Evolutionary conservation across 2,797 vertebrate species (phyloP), one percentile per base, ranked within the genome.

Genomic region (Clarias pachynema): DNA sequence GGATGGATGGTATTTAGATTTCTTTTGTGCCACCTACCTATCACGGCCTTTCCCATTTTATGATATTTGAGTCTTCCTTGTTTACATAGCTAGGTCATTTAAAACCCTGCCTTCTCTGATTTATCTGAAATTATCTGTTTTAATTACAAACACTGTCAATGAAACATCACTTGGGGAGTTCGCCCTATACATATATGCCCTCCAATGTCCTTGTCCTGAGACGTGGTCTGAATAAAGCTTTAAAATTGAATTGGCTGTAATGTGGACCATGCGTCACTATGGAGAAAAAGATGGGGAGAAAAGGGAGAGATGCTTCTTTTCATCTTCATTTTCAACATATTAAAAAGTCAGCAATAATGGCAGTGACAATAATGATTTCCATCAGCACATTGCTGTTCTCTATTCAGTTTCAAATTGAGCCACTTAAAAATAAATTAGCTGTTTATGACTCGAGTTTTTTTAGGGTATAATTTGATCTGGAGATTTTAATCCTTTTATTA

Each of bases 361-460:
- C 31, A 31, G 40, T 84, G 62, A 83, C 85, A 18, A 77, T 89
- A 89, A 91, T 89, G 84, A 85, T 83, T 77, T 88, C 79, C 74
- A 77, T 79, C 73, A 81, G 57, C 31, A 37, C 29, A 7, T 37
- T 29, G 63, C 40, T 53, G 29, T 59, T 31, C 12, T 65, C 34
- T 59, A 53, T 87, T 91, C 87, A 65, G 9, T 65, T 88, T 75
- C 84, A 87, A 91, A 89, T 87, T 60, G 82, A 91, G 89, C 86
- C 87, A 77, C 65, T 91, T 87, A 65, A 66, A 88, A 74, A 79
- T 81, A 65, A 87, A 87, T 87, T 83, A 83, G 12, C 69, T 37
- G 63, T 85, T 77, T 53, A 85, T 77, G 24, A 79, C 53, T 66
- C 53, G 26, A 62, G 34, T 75, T 37, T 82, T 84, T 72, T 87